These are phyloP conservation scores for Octopus sinensis DNA, from an alignment of 1,140 invertebrate genomes.

Conservation along the genomic window DNA sequence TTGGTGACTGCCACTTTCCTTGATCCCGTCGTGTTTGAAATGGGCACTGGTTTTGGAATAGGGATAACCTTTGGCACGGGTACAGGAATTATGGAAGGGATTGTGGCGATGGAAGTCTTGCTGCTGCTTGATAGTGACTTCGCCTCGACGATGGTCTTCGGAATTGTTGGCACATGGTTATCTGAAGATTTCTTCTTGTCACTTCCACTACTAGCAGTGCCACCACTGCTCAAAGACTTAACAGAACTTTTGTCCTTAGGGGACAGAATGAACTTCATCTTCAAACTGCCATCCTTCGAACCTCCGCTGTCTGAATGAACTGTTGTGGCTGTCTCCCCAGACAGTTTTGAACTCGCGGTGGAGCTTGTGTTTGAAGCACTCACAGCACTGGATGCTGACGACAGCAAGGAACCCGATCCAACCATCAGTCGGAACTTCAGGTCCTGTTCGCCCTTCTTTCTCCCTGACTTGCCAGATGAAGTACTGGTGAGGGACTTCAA, in stretches of 20 bases:
- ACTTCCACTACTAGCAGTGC: background rate
- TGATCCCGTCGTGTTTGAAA: too few species aligned
- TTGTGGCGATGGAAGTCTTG: background rate
- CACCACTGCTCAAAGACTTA: background rate
- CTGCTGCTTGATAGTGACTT: background rate
- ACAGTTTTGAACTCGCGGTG: background rate
- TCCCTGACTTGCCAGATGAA: background rate
- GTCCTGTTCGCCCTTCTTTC: background rate
- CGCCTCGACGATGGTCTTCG: background rate
- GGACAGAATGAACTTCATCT: conserved; percentile 34
- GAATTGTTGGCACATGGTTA: background rate
- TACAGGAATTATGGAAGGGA: background rate
- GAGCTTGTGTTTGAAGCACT: too few species aligned
- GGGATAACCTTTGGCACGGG: background rate
- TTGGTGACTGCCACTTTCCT: background rate
- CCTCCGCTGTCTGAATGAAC: background rate
- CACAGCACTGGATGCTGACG: too few species aligned
- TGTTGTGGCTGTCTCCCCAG: background rate
- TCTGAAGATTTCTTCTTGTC: background rate
- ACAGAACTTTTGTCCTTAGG: conserved; percentile 22
- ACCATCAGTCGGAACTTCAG: conserved; percentile 16
- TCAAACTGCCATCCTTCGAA: conserved; percentile 24
- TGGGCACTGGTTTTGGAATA: background rate
- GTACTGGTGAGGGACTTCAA: background rate
- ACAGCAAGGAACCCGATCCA: background rate